Percentiles rank a stretch among this genome's conserved stretches.
phyloP scores from a whole-genome alignment of 2,797 vertebrate species.

The Micromesistius poutassou region DNA sequence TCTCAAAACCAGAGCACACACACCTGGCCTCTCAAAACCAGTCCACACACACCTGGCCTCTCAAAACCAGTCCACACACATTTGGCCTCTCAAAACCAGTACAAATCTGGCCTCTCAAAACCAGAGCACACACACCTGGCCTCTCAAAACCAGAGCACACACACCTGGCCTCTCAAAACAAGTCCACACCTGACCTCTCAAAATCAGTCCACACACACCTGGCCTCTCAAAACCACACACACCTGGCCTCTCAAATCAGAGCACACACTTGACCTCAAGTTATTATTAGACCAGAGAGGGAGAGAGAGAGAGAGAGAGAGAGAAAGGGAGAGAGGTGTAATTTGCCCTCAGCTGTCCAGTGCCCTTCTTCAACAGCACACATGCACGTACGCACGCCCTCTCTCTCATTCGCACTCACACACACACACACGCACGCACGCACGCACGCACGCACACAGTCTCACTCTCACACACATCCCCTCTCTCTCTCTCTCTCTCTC shows the following conservation, averaged over 20 bases:
- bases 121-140: too few relatives aligned
- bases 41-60: too few relatives aligned
- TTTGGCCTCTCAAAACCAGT: neutral
- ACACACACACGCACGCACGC: neutral
- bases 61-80: neutral
- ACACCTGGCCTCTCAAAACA: too few relatives aligned
- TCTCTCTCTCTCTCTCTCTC: too few relatives aligned
- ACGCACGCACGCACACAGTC: neutral
- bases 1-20: too few relatives aligned
- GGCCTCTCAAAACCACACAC: neutral
- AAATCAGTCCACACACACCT: neutral
- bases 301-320: neutral
- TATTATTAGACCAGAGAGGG: constrained; percentile 20
- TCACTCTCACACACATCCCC: neutral
- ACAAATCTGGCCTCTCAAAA: too few relatives aligned
- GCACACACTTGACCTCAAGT: neutral
- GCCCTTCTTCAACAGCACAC: neutral
- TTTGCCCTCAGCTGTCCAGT: constrained; percentile 2
- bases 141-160: too few relatives aligned
- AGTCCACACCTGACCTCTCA: neutral
- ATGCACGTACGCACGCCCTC: neutral
- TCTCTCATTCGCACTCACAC: neutral
- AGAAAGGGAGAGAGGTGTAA: neutral
- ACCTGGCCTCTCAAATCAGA: neutral
- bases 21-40: neutral